Base-by-base conservation (phyloP, 2,797 vertebrate species). In the Acanthopagrus latus region DNA sequence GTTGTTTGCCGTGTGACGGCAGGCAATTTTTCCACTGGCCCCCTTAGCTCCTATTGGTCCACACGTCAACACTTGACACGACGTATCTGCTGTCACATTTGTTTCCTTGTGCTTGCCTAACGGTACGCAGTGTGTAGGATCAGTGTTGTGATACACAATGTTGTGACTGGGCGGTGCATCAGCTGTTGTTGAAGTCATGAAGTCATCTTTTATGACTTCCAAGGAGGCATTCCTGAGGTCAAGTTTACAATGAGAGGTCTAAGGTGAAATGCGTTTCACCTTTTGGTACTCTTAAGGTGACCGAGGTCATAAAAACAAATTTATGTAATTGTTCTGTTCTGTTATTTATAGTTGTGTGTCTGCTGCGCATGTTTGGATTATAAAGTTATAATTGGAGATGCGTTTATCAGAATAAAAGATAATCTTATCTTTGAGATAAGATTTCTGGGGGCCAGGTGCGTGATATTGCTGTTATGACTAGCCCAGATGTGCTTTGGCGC, bases 1-100 rank as follows among this genome's bases (percentile, higher is more conserved):
- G 52, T 57, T 38, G 27, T 33, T 12, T 9, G 3, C 51, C 12
- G n/a, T 46, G 69, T 25, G 60, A 56, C 80, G 43, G 46, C 1
- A 29, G 47, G 9, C 41, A 25, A 56, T 69, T 88, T 38, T 87
- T 90, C 84, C 82, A 78, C 9, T 5, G 14, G 50, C 16, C 12
- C 55, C 18, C 41, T 62, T 13, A 7, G 43, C 27, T 62, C 29
- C 66, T 11, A 75, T 58, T 81, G 74, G 46, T 57, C 48, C 44
- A 33, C 48, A 47, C 3, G 8, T 72, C 77, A 81, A 10, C 56
- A 76, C 38, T 1, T 56, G 74, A 81, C 73, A 64, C 80, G 58
- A 7, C 29, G 64, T 78, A 80, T 60, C 29, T n/a, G 33, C 52
- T 43, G 73, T 73, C 74, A 81, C 68, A 65, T 74, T 62, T 63